phyloP scores from a whole-genome alignment of 2,888 invertebrate genomes.

The Diplazon laetatorius region DNA sequence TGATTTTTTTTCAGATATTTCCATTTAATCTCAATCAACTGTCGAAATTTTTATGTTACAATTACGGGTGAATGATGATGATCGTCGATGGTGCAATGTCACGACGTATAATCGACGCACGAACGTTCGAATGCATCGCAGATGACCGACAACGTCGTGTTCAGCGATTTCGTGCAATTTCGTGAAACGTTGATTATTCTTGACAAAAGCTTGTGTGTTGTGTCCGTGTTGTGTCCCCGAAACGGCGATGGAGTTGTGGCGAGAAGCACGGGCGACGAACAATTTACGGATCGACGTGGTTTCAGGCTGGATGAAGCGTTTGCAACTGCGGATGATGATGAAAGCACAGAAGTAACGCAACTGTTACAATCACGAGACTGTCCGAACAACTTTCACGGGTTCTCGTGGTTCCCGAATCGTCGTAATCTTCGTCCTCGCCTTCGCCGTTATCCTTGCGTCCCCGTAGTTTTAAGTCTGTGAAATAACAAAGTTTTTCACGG shows the following conservation, averaged over 20 bases:
- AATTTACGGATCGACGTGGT: constrained; percentile 57
- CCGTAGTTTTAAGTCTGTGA: constrained; percentile 77
- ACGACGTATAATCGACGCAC: too few relatives aligned
- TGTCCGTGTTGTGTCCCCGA: too few relatives aligned
- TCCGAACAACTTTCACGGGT: constrained; percentile 66
- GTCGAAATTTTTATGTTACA: background rate
- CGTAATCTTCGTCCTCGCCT: constrained; percentile 76
- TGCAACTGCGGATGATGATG: constrained; percentile 76
- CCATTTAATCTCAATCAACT: too few relatives aligned
- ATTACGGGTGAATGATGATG: background rate
- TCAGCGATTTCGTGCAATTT: too few relatives aligned
- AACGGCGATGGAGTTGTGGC: background rate
- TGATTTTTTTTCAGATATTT: background rate
- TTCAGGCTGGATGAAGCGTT: constrained; percentile 77
- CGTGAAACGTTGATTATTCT: too few relatives aligned
- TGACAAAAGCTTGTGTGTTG: too few relatives aligned
- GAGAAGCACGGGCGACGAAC: constrained; percentile 47
- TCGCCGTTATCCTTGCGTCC: constrained; percentile 75
- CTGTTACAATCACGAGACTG: constrained; percentile 67
- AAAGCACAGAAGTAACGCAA: constrained; percentile 72
- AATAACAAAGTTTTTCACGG: constrained; percentile 62
- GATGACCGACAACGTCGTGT: too few relatives aligned
- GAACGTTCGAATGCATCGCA: too few relatives aligned
- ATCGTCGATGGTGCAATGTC: constrained; percentile 1
- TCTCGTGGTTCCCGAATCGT: constrained; percentile 73